Evolutionary conservation across 1,140 invertebrate species (phyloP).

Genomic region (Ectropis grisescens): DNA sequence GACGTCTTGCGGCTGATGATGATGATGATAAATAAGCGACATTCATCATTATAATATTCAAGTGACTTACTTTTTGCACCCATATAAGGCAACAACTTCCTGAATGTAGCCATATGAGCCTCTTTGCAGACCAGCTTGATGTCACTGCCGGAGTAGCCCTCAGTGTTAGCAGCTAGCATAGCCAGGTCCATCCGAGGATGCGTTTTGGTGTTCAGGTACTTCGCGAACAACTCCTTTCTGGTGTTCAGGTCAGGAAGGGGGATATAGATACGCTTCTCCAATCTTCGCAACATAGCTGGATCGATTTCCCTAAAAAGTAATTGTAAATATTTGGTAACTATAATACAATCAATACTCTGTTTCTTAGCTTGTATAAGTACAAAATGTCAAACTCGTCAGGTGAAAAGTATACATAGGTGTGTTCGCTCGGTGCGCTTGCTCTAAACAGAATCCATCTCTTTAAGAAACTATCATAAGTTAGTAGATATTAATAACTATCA

Average conservation of each 20-base stretch:
- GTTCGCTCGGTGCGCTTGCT: no score
- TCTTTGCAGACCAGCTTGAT: conserved; percentile 92
- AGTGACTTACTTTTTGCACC: conserved; percentile 23
- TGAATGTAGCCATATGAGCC: conserved; percentile 75
- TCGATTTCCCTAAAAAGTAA: conserved; percentile 83
- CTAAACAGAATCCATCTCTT: no score
- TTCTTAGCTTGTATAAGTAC: no score
- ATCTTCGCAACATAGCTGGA: conserved; percentile 85
- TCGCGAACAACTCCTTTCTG: conserved; percentile 76
- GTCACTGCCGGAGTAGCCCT: conserved; percentile 90
- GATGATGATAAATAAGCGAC: no score
- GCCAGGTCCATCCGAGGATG: conserved; percentile 41
- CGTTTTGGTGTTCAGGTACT: conserved; percentile 65
- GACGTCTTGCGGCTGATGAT: no score
- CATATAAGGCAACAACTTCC: conserved; percentile 44
- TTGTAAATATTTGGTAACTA: no score
- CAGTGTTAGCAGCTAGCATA: conserved; percentile 73
- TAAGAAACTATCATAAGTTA: no score
- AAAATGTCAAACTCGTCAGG: no score
- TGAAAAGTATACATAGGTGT: no score
- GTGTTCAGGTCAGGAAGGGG: conserved; percentile 79
- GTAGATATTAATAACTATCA: no score
- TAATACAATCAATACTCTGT: no score
- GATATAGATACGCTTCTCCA: conserved; percentile 91
- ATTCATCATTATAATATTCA: background rate